Evolutionary conservation across 2,797 vertebrate species (phyloP).

Genomic region (Alauda arvensis): DNA sequence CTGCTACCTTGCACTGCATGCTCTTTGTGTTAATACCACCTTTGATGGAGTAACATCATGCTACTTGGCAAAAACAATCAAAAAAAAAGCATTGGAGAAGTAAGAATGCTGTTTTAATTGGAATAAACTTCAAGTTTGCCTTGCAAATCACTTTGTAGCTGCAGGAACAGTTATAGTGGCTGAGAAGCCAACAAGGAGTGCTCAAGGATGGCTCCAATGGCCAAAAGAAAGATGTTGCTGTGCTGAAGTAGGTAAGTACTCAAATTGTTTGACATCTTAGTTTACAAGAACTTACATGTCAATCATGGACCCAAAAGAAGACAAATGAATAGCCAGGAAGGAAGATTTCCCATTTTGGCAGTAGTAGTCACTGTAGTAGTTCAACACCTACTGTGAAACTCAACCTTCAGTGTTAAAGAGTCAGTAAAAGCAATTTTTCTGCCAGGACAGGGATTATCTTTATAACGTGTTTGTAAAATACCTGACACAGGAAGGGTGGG

Average conservation of each 20-base stretch:
- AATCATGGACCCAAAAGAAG: not conserved
- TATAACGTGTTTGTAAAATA: not conserved
- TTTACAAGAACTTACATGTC: not conserved
- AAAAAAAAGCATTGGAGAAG: not conserved
- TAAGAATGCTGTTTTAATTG: not conserved
- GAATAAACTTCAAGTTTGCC: not conserved
- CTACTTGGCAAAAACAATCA: not conserved
- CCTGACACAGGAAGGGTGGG: constrained; percentile 17
- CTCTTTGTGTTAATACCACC: not conserved
- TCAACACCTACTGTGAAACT: not conserved
- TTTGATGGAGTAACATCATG: not conserved
- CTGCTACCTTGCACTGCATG: not conserved
- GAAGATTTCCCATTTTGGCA: not conserved
- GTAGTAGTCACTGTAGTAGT: not conserved
- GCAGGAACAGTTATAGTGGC: not conserved
- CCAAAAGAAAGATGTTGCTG: not conserved
- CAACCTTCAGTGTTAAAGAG: not conserved
- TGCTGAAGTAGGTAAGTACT: not conserved
- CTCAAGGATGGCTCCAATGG: not conserved
- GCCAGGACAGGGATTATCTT: not conserved
- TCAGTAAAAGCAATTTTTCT: not conserved
- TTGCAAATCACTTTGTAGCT: not conserved
- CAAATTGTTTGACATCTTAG: not conserved
- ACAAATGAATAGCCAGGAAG: not conserved
- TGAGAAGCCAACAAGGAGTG: not conserved